Percentiles rank a stretch among this genome's conserved stretches.
These are phyloP conservation scores for Columbina picui DNA, from an alignment of 2,113 vertebrate species.

Conservation along the genomic window DNA sequence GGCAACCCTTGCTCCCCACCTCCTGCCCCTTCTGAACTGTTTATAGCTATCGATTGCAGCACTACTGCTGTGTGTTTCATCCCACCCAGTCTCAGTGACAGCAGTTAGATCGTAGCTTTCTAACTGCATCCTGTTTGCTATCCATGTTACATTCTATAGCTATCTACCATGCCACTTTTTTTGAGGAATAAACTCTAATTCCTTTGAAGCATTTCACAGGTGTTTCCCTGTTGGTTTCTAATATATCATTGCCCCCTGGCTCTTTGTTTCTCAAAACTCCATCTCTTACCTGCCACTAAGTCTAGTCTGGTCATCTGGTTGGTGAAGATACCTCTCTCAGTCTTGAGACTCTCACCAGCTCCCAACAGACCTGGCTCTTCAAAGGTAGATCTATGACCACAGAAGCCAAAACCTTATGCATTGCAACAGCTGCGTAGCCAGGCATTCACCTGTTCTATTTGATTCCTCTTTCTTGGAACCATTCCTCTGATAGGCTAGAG, in stretches of 20 bases:
- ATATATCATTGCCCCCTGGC: neutral
- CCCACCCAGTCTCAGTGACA: neutral
- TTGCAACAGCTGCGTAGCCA: neutral
- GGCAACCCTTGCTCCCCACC: rapidly evolving
- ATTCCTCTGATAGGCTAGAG: neutral
- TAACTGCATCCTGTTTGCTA: neutral
- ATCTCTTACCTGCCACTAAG: neutral
- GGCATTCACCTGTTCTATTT: neutral
- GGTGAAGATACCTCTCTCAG: neutral
- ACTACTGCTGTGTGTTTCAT: neutral
- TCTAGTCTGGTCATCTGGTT: neutral
- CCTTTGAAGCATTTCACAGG: neutral
- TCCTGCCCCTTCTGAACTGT: neutral
- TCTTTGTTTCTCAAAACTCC: neutral
- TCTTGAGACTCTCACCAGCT: neutral
- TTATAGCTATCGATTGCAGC: neutral
- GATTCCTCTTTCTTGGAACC: neutral
- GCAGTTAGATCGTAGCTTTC: neutral
- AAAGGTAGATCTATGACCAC: neutral
- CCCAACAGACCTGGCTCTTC: neutral
- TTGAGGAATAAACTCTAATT: neutral
- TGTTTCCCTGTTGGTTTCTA: neutral
- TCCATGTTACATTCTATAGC: too few relatives aligned
- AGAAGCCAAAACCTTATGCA: neutral
- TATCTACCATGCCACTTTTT: neutral